A percentile compares a stretch with the other conserved stretches of the same genome.
Evolutionary conservation across 2,888 invertebrate genomes (phyloP).

Genomic region (Melanostoma mellinum): DNA sequence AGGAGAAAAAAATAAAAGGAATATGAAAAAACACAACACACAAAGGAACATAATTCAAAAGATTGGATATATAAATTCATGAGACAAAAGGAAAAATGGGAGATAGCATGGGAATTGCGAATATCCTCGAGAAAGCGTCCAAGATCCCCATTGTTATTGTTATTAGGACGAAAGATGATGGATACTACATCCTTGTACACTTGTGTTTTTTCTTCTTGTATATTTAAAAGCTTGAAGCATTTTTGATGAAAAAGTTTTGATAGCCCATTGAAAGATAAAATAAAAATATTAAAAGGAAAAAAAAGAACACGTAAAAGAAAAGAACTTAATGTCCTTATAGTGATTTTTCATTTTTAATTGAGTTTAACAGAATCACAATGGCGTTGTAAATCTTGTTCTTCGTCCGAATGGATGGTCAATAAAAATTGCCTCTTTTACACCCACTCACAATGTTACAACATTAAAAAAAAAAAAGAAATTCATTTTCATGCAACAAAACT

Average conservation of each 20-base stretch:
- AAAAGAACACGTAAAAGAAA: not conserved
- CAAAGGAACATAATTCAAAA: slow-evolving; percentile 53
- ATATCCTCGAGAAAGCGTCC: slow-evolving; percentile 26
- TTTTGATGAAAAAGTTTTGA: slow-evolving; percentile 41
- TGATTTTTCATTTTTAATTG: slow-evolving; percentile 62
- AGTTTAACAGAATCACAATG: slow-evolving; percentile 30
- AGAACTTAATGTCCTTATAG: slow-evolving; percentile 35
- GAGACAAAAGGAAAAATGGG: slow-evolving; percentile 15
- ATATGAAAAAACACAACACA: not conserved
- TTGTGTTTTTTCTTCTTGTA: slow-evolving; percentile 1
- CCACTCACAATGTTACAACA: not conserved
- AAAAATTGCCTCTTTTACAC: slow-evolving; percentile 5
- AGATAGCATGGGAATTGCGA: slow-evolving; percentile 38
- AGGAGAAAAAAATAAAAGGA: slow-evolving; percentile 11
- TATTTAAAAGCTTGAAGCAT: slow-evolving; percentile 1
- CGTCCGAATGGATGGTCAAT: slow-evolving; percentile 10
- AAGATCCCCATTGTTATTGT: slow-evolving; percentile 49
- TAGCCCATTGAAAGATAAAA: slow-evolving; percentile 4
- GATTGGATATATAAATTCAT: slow-evolving; percentile 53
- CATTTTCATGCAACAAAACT: not conserved
- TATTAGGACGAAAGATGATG: slow-evolving; percentile 34
- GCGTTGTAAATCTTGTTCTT: not conserved
- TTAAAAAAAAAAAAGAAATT: slow-evolving; percentile 3
- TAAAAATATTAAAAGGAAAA: not conserved
- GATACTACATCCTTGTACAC: slow-evolving; percentile 1